Conservation (phyloP, 2,888 invertebrate species). For the Liopterus haemorrhoidalis region DNA sequence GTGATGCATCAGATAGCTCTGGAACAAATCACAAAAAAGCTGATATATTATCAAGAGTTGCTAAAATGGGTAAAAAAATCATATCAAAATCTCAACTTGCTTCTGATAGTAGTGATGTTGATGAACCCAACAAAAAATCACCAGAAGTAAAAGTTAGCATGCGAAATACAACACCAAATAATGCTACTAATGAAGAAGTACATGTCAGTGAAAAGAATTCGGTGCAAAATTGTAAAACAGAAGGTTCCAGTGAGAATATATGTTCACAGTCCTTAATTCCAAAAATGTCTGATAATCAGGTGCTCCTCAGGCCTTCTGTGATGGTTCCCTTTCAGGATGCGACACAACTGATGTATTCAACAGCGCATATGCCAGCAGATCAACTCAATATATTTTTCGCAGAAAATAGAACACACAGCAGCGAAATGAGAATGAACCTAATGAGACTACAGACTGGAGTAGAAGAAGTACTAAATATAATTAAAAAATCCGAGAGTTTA, state of each 20-base stretch:
- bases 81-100: slow-evolving; percentile 42
- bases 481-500: slow-evolving; percentile 40
- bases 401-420: slow-evolving; percentile 58
- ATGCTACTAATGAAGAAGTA: slow-evolving; percentile 10
- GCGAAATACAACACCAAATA: slow-evolving; percentile 5
- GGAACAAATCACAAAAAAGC: slow-evolving; percentile 41
- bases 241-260: too few relatives aligned
- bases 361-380: slow-evolving; percentile 38
- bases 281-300: too few relatives aligned
- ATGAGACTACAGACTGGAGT: slow-evolving; percentile 59
- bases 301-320: too few relatives aligned
- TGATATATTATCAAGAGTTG: slow-evolving; percentile 51
- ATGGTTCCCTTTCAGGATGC: too few relatives aligned
- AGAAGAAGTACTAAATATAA: slow-evolving; percentile 56
- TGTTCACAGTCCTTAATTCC: too few relatives aligned
- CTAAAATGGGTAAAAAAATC: slow-evolving; percentile 53
- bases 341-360: slow-evolving; percentile 18
- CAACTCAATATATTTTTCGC: slow-evolving; percentile 52
- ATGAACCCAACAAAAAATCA: slow-evolving; percentile 40
- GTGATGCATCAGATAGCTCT: slow-evolving; percentile 32
- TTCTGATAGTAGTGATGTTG: slow-evolving; percentile 45
- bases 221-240: too few relatives aligned
- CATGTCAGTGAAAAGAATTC: too few relatives aligned
- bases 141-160: too few relatives aligned
- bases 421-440: slow-evolving; percentile 60